Conservation (phyloP, 2,113 vertebrate species). For the Ophthalmolycus amberensis region DNA sequence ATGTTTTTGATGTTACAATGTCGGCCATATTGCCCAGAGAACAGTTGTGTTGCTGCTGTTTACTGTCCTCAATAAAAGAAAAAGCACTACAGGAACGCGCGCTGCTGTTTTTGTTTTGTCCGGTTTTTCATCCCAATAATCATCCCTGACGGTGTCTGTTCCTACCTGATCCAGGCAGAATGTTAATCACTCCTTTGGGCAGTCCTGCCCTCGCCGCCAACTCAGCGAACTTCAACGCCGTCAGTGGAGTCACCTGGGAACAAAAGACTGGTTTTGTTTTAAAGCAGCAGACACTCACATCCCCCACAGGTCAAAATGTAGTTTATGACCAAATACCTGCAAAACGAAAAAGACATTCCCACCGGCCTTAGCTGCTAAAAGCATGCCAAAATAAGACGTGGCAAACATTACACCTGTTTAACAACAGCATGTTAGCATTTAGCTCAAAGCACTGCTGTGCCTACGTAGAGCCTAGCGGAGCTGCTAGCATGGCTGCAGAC, state of each 20-base stretch:
- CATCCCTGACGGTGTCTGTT: background rate
- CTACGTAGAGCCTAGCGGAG: background rate
- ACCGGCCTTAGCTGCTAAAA: background rate
- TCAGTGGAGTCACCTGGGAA: conserved; percentile 89
- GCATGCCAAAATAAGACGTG: background rate
- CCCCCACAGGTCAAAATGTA: background rate
- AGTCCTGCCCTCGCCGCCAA: conserved; percentile 86
- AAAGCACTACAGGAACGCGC: too few species aligned
- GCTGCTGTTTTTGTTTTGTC: background rate
- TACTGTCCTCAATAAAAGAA: background rate
- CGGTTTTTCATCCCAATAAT: background rate
- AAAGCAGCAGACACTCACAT: background rate
- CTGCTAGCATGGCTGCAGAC: background rate
- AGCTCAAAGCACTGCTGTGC: background rate
- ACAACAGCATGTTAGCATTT: background rate
- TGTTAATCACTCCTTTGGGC: conserved; percentile 89
- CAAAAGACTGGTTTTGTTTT: background rate
- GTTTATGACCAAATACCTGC: background rate
- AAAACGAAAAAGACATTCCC: background rate
- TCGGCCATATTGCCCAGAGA: background rate
- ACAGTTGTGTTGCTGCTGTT: background rate
- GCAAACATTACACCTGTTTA: background rate
- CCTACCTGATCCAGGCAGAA: conserved; percentile 88
- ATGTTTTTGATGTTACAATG: background rate
- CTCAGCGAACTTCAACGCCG: conserved; percentile 90